Evolutionary conservation across 1,140 invertebrate genomes (phyloP).

Genomic region (Drosophila dunni): DNA sequence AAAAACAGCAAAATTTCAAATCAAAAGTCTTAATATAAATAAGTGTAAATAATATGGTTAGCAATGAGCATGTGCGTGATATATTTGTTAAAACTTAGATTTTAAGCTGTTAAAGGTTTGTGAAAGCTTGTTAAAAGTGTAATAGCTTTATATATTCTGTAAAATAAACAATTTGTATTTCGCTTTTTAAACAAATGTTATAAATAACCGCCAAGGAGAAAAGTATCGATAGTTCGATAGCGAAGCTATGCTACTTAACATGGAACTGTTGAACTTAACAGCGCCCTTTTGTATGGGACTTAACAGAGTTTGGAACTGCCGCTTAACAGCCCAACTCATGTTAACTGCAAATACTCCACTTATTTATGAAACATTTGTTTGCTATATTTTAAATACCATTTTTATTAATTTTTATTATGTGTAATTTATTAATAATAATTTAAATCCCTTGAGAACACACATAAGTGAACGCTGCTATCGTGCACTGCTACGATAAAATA

Average conservation of each 20-base stretch:
- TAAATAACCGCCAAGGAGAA: slow-evolving; percentile 14
- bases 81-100: slow-evolving; percentile 44
- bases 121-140: slow-evolving; percentile 41
- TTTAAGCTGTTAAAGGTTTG: slow-evolving; percentile 61
- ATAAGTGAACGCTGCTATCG: neutral
- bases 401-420: no score
- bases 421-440: no score
- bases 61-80: slow-evolving; percentile 58
- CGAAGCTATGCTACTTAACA: neutral
- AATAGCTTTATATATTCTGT: slow-evolving; percentile 24
- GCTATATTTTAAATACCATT: no score
- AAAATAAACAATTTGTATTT: slow-evolving; percentile 19
- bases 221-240: slow-evolving; percentile 16
- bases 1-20: slow-evolving; percentile 12
- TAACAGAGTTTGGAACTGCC: no score
- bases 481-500: neutral
- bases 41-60: slow-evolving; percentile 52
- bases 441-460: no score
- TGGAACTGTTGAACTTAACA: neutral
- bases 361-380: no score
- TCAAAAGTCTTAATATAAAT: slow-evolving; percentile 32
- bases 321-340: no score
- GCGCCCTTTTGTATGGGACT: neutral
- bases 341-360: no score
- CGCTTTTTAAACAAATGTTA: slow-evolving; percentile 7